phyloP scores from a whole-genome alignment of 2,888 invertebrate species.

The Venusia cambrica region DNA sequence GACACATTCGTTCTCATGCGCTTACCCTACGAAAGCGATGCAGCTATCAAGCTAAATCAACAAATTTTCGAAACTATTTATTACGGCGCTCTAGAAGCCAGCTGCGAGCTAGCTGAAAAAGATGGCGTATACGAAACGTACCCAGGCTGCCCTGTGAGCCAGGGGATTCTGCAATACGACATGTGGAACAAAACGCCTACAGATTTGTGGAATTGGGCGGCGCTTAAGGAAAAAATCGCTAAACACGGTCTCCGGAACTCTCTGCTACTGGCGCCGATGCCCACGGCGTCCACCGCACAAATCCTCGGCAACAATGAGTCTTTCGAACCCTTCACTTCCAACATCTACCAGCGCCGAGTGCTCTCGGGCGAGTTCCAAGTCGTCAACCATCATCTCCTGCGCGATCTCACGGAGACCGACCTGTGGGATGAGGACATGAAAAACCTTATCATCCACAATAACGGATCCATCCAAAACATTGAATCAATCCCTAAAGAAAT shows the following conservation, averaged over 20 bases:
- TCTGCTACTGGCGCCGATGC: conserved; percentile 97
- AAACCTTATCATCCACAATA: conserved; percentile 93
- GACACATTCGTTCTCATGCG: conserved; percentile 97
- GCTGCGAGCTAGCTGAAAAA: conserved; percentile 94
- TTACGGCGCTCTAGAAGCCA: conserved; percentile 97
- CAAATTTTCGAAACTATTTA: conserved; percentile 99
- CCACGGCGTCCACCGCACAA: conserved; percentile 99
- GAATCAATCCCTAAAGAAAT: conserved; percentile 91
- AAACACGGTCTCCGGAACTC: conserved; percentile 96
- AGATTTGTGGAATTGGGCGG: conserved; percentile 93
- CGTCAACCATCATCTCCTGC: conserved; percentile 97
- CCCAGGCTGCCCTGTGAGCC: conserved; percentile 94
- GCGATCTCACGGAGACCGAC: conserved; percentile 93
- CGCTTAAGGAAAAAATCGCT: conserved; percentile 90
- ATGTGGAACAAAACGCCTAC: conserved; percentile 97
- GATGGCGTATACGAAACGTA: conserved; percentile 95
- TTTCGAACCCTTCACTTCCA: conserved; percentile 98
- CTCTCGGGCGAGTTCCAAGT: conserved; percentile 97
- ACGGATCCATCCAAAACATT: conserved; percentile 96
- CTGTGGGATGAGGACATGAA: conserved; percentile 98
- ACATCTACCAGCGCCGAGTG: conserved; percentile 96
- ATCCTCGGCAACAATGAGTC: conserved; percentile 99
- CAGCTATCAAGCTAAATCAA: conserved; percentile 92
- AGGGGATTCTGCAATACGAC: conserved; percentile 97
- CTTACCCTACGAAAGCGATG: conserved; percentile 93